Percentiles rank a stretch among this genome's conserved stretches.
Evolutionary conservation across 1,140 invertebrate species (phyloP).

Genomic region (Saccostrea glomerata): DNA sequence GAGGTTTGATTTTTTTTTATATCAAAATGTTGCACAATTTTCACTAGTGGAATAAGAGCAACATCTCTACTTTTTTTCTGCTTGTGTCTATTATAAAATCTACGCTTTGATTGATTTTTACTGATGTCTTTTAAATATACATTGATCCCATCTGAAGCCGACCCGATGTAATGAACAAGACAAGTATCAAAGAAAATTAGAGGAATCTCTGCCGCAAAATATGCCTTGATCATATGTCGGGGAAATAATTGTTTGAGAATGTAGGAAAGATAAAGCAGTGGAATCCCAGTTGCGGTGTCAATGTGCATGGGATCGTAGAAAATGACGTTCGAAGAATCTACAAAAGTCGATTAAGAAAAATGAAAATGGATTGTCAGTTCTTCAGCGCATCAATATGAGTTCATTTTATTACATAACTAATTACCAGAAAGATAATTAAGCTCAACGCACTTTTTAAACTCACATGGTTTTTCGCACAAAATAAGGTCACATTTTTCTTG

Average conservation of each 20-base stretch:
- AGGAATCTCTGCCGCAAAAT: not conserved
- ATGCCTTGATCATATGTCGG: not conserved
- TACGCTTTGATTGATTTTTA: not conserved
- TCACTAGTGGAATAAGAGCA: not conserved
- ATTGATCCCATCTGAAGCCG: not conserved
- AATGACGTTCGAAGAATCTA: not conserved
- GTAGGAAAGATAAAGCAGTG: not conserved
- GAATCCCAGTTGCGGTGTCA: not conserved
- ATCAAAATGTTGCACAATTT: not conserved
- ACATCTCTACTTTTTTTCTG: not conserved
- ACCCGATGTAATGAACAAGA: not conserved
- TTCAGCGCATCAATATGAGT: no score
- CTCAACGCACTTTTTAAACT: no score
- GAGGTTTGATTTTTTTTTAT: not conserved
- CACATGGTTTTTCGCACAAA: no score
- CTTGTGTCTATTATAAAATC: not conserved
- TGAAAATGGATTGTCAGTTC: no score
- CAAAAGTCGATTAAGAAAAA: not conserved
- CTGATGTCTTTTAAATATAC: conserved; percentile 1
- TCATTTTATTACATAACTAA: no score
- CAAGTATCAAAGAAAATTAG: not conserved
- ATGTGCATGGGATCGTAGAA: not conserved
- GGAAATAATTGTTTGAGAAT: not conserved
- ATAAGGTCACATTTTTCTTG: no score
- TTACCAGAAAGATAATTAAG: no score